Base-by-base conservation (phyloP, 2,113 vertebrate genomes). In the Varanus komodoensis region DNA sequence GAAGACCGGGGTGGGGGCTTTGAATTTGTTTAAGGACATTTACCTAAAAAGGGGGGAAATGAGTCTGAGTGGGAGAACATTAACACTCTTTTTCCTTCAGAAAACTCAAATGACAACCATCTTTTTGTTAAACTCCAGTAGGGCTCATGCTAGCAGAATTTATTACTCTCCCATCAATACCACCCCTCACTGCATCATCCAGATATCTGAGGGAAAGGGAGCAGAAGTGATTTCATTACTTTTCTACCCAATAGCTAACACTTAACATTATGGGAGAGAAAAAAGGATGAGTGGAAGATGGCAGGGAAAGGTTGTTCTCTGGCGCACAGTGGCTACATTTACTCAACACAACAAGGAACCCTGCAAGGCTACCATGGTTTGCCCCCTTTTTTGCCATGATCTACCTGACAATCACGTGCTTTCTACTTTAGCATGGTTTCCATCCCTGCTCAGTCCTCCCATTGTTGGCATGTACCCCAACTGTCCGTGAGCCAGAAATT, bases 11-110 rank as follows among this genome's bases (percentile, higher is more conserved):
- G n/a, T 54, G n/a, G 34, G 14, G 34, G 68, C 19, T 6, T 71
- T 57, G 82, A 38, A 73, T 82, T 89, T 89, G 68, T n/a, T 38
- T 86, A 86, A 61, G 69, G 74, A 89, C 9, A 32, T 88, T 44
- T 74, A 73, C 25, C 67, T 57, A 50, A 48, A 38, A 38, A 34
- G 27, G 21, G 3, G 19, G 7, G 21, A 34, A 34, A 34, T 8
- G n/a, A 64, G 57, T 32, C 52, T 44, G 61, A 64, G 44, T 80
- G 48, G 44, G 77, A 69, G 32, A 88, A 69, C 27, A 87, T 48
- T 64, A 29, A 79, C 57, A 87, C 54, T 64, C 74, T 44, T 87
- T 87, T 50, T 25, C 38, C 38, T 64, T 79, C 12, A 38, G 44
- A 67, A 57, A 34, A 71, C 68, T 73, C 69, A 15, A 32, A 71